Conservation (phyloP, 2,888 invertebrate genomes). For the Octonoba sinensis region DNA sequence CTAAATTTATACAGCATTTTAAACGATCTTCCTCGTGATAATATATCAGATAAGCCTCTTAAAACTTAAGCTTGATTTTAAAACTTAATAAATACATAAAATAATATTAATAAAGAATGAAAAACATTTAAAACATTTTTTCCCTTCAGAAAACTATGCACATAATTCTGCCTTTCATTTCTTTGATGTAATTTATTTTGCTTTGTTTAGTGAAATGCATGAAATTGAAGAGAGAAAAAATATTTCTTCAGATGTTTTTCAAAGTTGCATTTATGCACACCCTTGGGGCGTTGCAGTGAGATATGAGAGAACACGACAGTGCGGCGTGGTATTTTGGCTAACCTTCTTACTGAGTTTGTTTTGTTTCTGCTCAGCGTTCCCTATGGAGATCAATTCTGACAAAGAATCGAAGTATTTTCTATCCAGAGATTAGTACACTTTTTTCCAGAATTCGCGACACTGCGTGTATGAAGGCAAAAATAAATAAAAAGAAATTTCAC, state of each 20-base stretch:
- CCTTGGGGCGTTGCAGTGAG: no score
- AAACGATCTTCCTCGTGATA: no score
- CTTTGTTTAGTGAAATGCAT: conserved; percentile 13
- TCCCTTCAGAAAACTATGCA: no score
- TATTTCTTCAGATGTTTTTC: conserved; percentile 24
- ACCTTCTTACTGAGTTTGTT: conserved; percentile 37
- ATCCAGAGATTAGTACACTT: conserved; percentile 29
- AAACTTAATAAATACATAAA: no score
- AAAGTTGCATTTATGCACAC: conserved; percentile 16
- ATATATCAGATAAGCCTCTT: conserved; percentile 35
- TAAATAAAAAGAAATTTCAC: no score
- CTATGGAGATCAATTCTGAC: conserved; percentile 14
- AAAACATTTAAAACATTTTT: no score
- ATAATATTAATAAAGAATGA: no score
- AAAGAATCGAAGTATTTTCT: conserved; percentile 42
- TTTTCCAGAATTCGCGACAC: not conserved
- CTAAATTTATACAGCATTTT: no score
- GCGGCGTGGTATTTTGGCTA: conserved; percentile 49
- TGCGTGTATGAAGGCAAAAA: no score
- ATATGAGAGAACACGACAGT: not conserved
- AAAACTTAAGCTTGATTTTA: conserved; percentile 2
- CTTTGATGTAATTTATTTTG: conserved; percentile 23
- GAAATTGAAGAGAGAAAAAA: conserved; percentile 10
- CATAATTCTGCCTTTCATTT: conserved; percentile 6
- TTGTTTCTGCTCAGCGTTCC: conserved; percentile 6